Base-by-base conservation (phyloP, 2,888 invertebrate genomes). In the Harpalus rubripes region DNA sequence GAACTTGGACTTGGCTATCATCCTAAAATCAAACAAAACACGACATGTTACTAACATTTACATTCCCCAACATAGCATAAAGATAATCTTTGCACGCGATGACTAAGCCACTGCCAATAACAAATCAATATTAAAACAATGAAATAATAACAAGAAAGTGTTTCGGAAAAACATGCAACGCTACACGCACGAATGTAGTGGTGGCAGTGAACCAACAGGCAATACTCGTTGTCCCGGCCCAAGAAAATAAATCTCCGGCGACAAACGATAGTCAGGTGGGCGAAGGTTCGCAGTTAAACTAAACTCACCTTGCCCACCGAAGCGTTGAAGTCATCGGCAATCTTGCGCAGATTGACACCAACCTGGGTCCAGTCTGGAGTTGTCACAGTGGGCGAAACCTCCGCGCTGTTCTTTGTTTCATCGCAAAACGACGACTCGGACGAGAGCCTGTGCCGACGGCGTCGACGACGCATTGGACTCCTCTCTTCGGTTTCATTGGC, bases 351-450 rank as follows among this genome's bases (percentile, higher is more conserved):
- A 61, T 86, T 87, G 86, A 87, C 87, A 88, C 90, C 89, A 87
- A 90, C 90, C 88, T 90, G 88, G 86, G 88, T 89, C 89, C 89
- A 89, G 86, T 89, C 86, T 81, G 87, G 86, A 82, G 74, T 82
- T 56, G 81, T 81, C 44, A 74, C 18, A 26, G 72, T 74, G 44
- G 87, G 87, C 80, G 88, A 87, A 22, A 87, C 87, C 41, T 86
- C 87, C 76, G 88, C 88, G 80, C 87, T 87, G 58, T 88, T 87
- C 85, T 80, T 80, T 41, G 87, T 87, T 82, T 89, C 89, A 39
- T 90, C 89, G 85, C 88, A 88, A 84, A 87, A 88, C 1, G 89
- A 88, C 22, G 89, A 88, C 86, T 89, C 88, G 5, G 89, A 89
- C 72, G 86, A 86, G 22, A 86, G 81, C 44, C 86, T 86, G 61